Percentiles rank a stretch among this genome's conserved stretches.
Conservation (phyloP, 2,888 invertebrate genomes). For the Leptothorax acervorum region DNA sequence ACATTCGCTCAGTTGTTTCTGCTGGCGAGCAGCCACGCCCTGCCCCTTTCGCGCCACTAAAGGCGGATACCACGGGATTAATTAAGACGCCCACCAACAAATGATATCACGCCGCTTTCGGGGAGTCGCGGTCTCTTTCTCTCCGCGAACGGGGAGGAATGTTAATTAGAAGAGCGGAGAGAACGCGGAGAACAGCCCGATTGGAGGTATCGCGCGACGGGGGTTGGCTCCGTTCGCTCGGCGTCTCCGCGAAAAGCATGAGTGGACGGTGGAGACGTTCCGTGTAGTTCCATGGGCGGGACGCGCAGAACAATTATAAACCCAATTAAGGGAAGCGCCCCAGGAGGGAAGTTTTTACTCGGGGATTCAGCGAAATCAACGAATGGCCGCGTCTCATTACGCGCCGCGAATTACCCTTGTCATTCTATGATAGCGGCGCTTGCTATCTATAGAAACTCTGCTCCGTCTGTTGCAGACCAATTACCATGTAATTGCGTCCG, state of each 20-base stretch:
- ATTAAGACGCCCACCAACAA: slow-evolving; percentile 85
- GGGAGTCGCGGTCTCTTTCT: slow-evolving; percentile 51
- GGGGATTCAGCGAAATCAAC: slow-evolving; percentile 34
- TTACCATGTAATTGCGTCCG: slow-evolving; percentile 27
- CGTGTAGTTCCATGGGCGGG: slow-evolving; percentile 36
- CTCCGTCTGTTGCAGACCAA: background rate
- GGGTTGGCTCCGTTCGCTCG: slow-evolving; percentile 64
- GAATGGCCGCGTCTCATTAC: slow-evolving; percentile 49
- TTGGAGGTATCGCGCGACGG: slow-evolving; percentile 62
- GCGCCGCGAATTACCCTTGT: slow-evolving; percentile 31
- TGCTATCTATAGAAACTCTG: background rate
- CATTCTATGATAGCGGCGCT: slow-evolving; percentile 9
- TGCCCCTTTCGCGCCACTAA: slow-evolving; percentile 83
- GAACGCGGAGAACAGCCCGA: slow-evolving; percentile 59
- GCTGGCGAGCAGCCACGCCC: slow-evolving; percentile 84
- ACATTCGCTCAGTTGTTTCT: slow-evolving; percentile 83
- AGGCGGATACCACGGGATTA: slow-evolving; percentile 83
- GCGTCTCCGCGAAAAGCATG: slow-evolving; percentile 28
- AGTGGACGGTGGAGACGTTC: slow-evolving; percentile 29
- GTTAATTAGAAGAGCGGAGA: slow-evolving; percentile 67
- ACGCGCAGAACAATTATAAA: slow-evolving; percentile 50
- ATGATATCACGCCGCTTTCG: slow-evolving; percentile 78
- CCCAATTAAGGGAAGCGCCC: slow-evolving; percentile 33
- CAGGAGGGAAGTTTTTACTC: slow-evolving; percentile 19
- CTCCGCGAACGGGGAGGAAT: slow-evolving; percentile 49